Evolutionary conservation across 2,888 invertebrate genomes (phyloP), one percentile per base, ranked within the genome.

Genomic region (Spisula subtruncata): DNA sequence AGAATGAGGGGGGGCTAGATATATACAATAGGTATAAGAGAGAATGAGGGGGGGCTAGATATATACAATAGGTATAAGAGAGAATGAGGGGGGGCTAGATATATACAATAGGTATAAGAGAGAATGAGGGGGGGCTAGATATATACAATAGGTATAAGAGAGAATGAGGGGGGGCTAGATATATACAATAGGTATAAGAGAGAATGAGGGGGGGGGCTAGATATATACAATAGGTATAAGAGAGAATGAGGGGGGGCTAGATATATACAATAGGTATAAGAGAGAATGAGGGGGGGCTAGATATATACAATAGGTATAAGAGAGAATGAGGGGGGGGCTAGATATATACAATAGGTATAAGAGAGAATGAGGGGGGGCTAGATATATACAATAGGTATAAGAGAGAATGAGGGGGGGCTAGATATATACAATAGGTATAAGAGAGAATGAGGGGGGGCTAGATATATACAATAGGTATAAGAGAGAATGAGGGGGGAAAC

Each of bases 401-500:
- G n/a, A n/a, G n/a, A n/a, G n/a, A n/a, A n/a, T n/a, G n/a, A n/a
- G n/a, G n/a, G n/a, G n/a, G n/a, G 0, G 16, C 51, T 56, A 79
- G 85, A 80, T 80, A 85, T 56, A 80, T 85, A 85, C 20, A 56
- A 85, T 56, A 54, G n/a, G n/a, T n/a, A n/a, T n/a, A n/a, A n/a
- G n/a, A n/a, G n/a, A n/a, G n/a, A n/a, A n/a, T n/a, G n/a, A n/a
- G n/a, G n/a, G n/a, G n/a, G n/a, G n/a, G n/a, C n/a, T n/a, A n/a
- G n/a, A 85, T 85, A 85, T 56, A 80, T 85, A 85, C 20, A 80
- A 85, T 56, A 80, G 85, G 80, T 80, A 85, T 56, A 41, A 41
- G 41, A 41, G 41, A 41, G 41, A n/a, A n/a, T n/a, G n/a, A 8
- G 56, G 35, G 51, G 56, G 41, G 29, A 82, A 86, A 86, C 81